Evolutionary conservation across 1,140 invertebrate species (phyloP), one percentile per base, ranked within the genome.

Genomic region (Drosophila gunungcola): DNA sequence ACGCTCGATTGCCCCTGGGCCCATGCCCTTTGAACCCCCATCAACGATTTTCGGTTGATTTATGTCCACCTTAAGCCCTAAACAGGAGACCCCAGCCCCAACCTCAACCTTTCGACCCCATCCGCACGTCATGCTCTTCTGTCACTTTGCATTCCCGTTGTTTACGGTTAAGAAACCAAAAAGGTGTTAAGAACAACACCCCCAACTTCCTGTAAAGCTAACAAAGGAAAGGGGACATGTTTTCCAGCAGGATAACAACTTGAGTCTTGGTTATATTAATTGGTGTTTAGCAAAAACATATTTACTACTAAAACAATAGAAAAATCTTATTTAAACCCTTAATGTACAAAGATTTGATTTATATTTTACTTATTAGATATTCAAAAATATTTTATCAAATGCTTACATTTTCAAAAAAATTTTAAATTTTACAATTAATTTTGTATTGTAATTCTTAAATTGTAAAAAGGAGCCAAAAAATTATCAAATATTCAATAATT

Each of bases 71-170:
- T 9, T 7, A 12, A 32, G 10, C 38, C 32, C 5, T 52, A 10
- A 5, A 9, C 49, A 21, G 6, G 7, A 10, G 3, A 7, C 4
- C 27, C 39, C 2, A 3, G n/a, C 13, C 56, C 21, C 16, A 11
- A 34, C 45, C 45, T 68, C 16, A 11, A 41, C 61, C 45, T 68
- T 70, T 75, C 45, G 55, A 67, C 80, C 58, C 61, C 51, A 38
- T n/a, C 29, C 52, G 60, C 55, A 55, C 68, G 61, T 85, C 81
- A 63, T 55, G 57, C 77, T 43, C 53, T 55, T 56, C 68, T 70
- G 83, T 88, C 83, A 88, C 63, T 89, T 88, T 70, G 56, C 84
- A 89, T 88, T 80, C 60, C 45, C 32, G 79, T 88, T 88, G 83
- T 88, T 88, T 88, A 89, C 83, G 76, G 63, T 58, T 65, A 73